Evolutionary conservation across 2,797 vertebrate genomes (phyloP).

Genomic region (Characodon lateralis): DNA sequence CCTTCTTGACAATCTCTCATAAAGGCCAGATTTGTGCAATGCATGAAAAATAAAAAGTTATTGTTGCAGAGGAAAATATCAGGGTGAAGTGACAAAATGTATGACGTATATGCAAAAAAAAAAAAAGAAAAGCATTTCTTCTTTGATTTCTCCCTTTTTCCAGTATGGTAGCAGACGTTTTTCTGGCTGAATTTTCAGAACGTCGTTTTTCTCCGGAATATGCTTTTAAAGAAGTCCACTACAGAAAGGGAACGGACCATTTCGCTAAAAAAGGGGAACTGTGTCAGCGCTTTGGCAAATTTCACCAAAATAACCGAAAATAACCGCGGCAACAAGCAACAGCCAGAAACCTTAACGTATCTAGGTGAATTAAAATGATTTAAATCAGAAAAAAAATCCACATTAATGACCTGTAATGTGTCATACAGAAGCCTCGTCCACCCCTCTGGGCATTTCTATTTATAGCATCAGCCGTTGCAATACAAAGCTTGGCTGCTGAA

Average conservation of each 20-base stretch:
- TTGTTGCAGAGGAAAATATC: neutral
- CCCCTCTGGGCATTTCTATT: constrained; percentile 77
- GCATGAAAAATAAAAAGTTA: neutral
- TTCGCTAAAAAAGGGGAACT: constrained; percentile 46
- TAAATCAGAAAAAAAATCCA: neutral
- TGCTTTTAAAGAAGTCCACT: constrained; percentile 72
- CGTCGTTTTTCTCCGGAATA: constrained; percentile 52
- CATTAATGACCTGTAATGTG: neutral
- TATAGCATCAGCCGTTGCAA: constrained; percentile 84
- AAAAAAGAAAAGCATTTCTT: neutral
- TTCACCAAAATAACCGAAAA: neutral
- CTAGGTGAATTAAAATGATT: neutral
- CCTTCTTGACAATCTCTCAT: neutral
- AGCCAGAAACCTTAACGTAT: neutral
- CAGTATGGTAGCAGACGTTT: neutral
- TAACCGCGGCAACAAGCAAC: neutral
- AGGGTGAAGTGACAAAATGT: neutral
- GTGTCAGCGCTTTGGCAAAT: neutral
- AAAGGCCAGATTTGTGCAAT: neutral
- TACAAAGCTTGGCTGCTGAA: constrained; percentile 78
- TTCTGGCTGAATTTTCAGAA: neutral
- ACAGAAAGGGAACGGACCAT: constrained; percentile 72
- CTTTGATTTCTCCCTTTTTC: neutral
- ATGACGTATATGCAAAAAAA: neutral
- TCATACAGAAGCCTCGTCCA: constrained; percentile 12